phyloP scores from a whole-genome alignment of 2,797 vertebrate species.

The Syngnathus rostellatus region DNA sequence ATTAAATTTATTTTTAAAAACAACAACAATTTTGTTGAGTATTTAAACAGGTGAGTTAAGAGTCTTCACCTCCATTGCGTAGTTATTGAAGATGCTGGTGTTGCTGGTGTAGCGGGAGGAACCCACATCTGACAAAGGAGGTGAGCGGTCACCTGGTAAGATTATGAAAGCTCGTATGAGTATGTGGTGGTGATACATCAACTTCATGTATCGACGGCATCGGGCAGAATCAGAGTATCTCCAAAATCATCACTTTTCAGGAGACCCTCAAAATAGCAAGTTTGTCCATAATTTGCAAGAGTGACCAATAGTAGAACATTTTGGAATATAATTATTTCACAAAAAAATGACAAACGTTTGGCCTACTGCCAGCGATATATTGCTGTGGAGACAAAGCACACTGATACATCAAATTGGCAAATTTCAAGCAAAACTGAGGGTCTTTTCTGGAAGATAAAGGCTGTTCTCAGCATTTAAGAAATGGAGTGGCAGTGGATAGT shows the following conservation, averaged over 20 bases:
- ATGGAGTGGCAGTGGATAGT: neutral
- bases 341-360: no score
- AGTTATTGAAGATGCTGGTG: slow-evolving; percentile 87
- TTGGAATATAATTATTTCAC: no score
- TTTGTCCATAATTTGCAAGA: no score
- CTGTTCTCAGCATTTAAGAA: neutral
- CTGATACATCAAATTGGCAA: neutral
- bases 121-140: slow-evolving; percentile 75
- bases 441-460: neutral
- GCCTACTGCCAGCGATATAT: neutral
- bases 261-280: no score
- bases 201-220: no score
- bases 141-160: slow-evolving; percentile 43
- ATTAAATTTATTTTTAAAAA: no score
- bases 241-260: no score
- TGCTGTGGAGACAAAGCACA: neutral
- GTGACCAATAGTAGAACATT: no score
- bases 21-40: no score
- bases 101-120: slow-evolving; percentile 85
- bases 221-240: no score
- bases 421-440: neutral
- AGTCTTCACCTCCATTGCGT: slow-evolving; percentile 83
- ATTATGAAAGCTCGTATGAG: neutral
- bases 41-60: neutral
- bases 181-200: neutral